Evolutionary conservation across 1,140 invertebrate genomes (phyloP).

Genomic region (Nephila pilipes): DNA sequence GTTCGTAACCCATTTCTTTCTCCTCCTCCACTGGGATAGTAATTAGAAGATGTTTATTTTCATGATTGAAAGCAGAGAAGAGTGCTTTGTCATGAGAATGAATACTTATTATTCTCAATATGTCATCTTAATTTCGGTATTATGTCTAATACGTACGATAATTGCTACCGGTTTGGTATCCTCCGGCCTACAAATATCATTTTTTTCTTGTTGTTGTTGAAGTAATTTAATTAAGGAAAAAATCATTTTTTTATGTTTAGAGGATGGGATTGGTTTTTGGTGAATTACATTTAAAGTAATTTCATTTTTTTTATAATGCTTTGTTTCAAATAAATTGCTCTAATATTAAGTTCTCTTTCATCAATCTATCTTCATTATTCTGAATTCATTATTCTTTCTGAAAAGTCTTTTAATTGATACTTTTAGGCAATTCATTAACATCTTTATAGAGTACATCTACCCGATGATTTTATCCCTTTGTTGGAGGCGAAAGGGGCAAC

Average conservation of each 20-base stretch:
- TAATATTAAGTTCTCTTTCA: no score
- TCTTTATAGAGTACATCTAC: no score
- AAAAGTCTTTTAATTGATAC: no score
- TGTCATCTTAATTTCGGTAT: background rate
- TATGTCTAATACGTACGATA: background rate
- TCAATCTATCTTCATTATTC: no score
- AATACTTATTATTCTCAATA: conserved; percentile 18
- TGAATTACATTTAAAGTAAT: no score
- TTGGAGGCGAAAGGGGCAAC: no score
- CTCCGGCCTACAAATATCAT: background rate
- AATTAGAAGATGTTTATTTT: background rate
- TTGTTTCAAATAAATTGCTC: no score
- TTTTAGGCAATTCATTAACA: no score
- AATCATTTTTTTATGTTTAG: background rate
- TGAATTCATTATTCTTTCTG: no score
- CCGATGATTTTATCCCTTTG: no score
- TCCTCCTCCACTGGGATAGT: background rate
- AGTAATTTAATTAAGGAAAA: background rate
- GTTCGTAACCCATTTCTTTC: background rate
- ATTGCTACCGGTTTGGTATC: background rate
- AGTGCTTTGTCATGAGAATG: background rate
- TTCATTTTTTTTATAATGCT: no score
- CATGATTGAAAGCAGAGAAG: background rate
- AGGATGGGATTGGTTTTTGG: no score
- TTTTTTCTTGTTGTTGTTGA: background rate